A percentile compares a stretch with the other conserved stretches of the same genome.
These are phyloP conservation scores for Lacanobia oleracea DNA, from an alignment of 2,888 invertebrate species.

Conservation along the genomic window DNA sequence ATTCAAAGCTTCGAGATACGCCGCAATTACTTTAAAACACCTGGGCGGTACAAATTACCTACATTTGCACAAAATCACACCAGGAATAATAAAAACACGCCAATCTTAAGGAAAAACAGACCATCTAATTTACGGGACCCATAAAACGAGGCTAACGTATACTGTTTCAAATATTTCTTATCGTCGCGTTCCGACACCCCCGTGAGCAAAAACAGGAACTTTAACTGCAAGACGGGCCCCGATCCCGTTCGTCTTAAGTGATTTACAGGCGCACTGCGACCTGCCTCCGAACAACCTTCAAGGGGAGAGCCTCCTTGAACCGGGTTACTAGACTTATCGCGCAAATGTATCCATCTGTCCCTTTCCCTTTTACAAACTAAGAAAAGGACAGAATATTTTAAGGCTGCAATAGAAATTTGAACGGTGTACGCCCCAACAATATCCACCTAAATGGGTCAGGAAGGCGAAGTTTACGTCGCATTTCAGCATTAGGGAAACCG, in stretches of 20 bases:
- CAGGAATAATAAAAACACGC: constrained; percentile 51
- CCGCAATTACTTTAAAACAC: constrained; percentile 41
- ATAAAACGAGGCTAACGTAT: constrained; percentile 74
- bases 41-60: constrained; percentile 41
- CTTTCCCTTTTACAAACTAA: constrained; percentile 68
- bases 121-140: constrained; percentile 62
- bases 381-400: constrained; percentile 78
- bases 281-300: constrained; percentile 76
- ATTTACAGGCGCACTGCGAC: constrained; percentile 86
- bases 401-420: constrained; percentile 82
- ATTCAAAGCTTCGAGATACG: constrained; percentile 18
- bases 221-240: constrained; percentile 78
- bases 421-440: constrained; percentile 83
- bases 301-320: constrained; percentile 74
- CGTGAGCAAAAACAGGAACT: constrained; percentile 85
- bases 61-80: constrained; percentile 57
- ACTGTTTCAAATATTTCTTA: constrained; percentile 83
- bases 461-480: constrained; percentile 89
- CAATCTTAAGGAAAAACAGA: constrained; percentile 56
- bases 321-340: constrained; percentile 81
- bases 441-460: constrained; percentile 89
- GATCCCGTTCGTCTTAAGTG: constrained; percentile 85
- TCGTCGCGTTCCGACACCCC: constrained; percentile 78
- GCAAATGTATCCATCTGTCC: constrained; percentile 71
- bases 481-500: constrained; percentile 85